phyloP scores from a whole-genome alignment of 2,888 invertebrate species.

The Cheilosia soror region DNA sequence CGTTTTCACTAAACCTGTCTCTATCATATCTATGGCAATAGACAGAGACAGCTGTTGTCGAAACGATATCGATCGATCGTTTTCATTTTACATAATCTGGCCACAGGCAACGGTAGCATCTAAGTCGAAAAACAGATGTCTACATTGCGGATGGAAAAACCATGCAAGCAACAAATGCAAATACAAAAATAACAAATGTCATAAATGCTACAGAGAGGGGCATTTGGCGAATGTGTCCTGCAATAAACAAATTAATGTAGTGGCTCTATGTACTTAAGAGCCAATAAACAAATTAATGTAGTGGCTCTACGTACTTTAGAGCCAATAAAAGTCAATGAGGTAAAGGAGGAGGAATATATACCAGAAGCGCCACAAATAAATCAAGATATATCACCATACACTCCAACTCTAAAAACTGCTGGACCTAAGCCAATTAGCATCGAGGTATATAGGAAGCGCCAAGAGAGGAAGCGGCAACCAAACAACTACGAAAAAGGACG shows the following conservation, averaged over 20 bases:
- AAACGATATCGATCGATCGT: too few relatives aligned
- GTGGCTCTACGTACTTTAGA: too few relatives aligned
- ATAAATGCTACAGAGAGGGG: conserved; percentile 5
- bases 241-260: conserved; percentile 7
- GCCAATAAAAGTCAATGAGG: too few relatives aligned
- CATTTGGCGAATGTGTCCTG: conserved; percentile 10
- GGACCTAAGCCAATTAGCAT: not conserved
- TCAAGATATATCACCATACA: not conserved
- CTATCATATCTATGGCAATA: too few relatives aligned
- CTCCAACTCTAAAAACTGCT: not conserved
- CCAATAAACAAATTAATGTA: too few relatives aligned
- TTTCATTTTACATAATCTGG: too few relatives aligned
- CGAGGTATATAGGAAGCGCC: not conserved
- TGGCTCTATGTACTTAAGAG: too few relatives aligned
- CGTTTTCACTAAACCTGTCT: too few relatives aligned
- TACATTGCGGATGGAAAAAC: conserved; percentile 27
- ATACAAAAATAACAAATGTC: conserved; percentile 12
- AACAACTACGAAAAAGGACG: not conserved
- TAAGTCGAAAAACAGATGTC: conserved; percentile 15
- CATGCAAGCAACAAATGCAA: conserved; percentile 6
- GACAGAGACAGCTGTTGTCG: too few relatives aligned
- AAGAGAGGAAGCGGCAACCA: not conserved
- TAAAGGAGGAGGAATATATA: too few relatives aligned
- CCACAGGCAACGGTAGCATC: not conserved
- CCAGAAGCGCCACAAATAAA: too few relatives aligned